Conservation (phyloP, 2,797 vertebrate species). For the Coilia nasus region DNA sequence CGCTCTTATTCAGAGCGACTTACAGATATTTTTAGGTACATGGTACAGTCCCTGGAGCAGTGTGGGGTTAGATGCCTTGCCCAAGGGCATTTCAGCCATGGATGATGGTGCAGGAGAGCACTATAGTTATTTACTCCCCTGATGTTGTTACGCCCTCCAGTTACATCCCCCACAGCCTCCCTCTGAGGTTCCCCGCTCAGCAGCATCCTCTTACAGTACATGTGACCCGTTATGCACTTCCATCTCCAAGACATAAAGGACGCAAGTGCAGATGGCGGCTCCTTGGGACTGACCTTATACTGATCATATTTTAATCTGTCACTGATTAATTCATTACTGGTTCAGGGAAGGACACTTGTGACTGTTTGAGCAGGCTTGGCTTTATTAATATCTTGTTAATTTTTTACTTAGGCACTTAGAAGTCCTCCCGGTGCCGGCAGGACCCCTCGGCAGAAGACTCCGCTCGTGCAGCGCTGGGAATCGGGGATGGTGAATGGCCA, state of each 20-base stretch:
- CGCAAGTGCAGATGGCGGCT: background rate
- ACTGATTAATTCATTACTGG: background rate
- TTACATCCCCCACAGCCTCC: background rate
- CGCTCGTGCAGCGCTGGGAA: slow-evolving; percentile 80
- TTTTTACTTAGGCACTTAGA: slow-evolving; percentile 47
- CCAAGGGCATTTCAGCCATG: too few relatives aligned
- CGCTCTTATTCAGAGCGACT: too few relatives aligned
- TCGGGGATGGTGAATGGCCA: slow-evolving; percentile 68
- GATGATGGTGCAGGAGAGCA: too few relatives aligned
- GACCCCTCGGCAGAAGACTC: slow-evolving; percentile 66
- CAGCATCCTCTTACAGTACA: background rate
- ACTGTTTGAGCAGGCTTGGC: background rate
- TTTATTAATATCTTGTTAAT: slow-evolving; percentile 2
- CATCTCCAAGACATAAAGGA: background rate
- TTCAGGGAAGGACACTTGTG: background rate
- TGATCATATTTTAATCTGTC: background rate
- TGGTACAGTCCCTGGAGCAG: too few relatives aligned
- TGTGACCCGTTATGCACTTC: background rate
- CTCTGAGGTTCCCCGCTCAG: background rate
- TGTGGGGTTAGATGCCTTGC: too few relatives aligned
- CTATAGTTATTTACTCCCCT: too few relatives aligned
- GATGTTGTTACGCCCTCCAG: background rate
- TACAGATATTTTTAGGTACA: too few relatives aligned
- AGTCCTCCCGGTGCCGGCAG: background rate
- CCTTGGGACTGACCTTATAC: background rate